Percentiles rank a stretch among this genome's conserved stretches.
Evolutionary conservation across 2,888 invertebrate species (phyloP).

Genomic region (Aricia artaxerxes): DNA sequence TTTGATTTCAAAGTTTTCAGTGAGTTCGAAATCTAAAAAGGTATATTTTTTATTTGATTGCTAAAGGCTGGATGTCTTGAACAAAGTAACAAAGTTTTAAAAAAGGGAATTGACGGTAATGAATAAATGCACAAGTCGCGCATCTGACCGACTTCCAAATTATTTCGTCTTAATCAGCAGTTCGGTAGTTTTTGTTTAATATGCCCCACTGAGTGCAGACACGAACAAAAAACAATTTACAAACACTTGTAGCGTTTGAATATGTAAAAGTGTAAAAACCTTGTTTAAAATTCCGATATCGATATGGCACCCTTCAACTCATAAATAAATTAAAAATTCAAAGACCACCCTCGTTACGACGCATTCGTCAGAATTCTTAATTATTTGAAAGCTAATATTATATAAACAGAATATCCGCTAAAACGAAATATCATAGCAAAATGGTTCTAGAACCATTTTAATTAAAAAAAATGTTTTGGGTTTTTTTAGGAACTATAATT

Average conservation of each 20-base stretch:
- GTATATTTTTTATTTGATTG: background rate
- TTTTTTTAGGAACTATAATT: background rate
- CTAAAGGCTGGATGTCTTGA: background rate
- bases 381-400: background rate
- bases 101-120: background rate
- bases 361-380: slow-evolving; percentile 10
- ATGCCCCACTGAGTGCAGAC: background rate
- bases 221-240: background rate
- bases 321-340: slow-evolving; percentile 70
- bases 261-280: slow-evolving; percentile 11
- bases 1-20: background rate
- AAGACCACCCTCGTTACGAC: slow-evolving; percentile 59
- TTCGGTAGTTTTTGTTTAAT: background rate
- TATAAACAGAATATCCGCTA: background rate
- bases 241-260: slow-evolving; percentile 16
- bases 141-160: background rate
- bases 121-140: background rate
- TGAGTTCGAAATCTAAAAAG: background rate
- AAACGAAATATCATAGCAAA: background rate
- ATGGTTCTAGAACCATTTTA: background rate
- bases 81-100: background rate
- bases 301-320: slow-evolving; percentile 58
- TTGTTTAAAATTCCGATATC: slow-evolving; percentile 66
- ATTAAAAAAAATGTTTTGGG: background rate
- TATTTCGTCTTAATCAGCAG: slow-evolving; percentile 20